A percentile compares a stretch with the other conserved stretches of the same genome.
Evolutionary conservation across 2,797 vertebrate genomes (phyloP).

Genomic region (Microchirus variegatus): DNA sequence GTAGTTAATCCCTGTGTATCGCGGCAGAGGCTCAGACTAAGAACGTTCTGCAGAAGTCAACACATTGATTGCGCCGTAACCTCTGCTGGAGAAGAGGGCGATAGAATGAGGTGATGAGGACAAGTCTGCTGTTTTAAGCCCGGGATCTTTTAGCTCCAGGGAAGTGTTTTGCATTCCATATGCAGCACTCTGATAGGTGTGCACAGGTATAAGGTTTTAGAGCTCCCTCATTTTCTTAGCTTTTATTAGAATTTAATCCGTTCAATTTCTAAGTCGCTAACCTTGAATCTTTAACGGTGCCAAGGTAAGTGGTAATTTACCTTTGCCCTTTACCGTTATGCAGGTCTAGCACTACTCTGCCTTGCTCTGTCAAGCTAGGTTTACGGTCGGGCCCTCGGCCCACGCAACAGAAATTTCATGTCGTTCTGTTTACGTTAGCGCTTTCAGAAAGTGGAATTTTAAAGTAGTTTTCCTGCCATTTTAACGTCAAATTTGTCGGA

Average conservation of each 20-base stretch:
- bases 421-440: no score
- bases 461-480: no score
- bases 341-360: no score
- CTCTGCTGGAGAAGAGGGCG: constrained; percentile 25
- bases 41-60: constrained; percentile 25
- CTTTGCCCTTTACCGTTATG: not conserved
- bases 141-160: constrained; percentile 10
- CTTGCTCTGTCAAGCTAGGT: no score
- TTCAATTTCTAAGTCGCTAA: not conserved
- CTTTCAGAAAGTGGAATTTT: no score
- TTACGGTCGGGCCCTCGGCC: no score
- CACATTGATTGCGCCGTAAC: constrained; percentile 41
- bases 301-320: not conserved
- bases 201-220: not conserved
- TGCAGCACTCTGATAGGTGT: not conserved
- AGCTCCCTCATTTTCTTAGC: not conserved
- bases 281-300: not conserved
- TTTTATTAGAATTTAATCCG: not conserved
- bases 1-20: constrained; percentile 66
- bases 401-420: no score
- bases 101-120: constrained; percentile 29
- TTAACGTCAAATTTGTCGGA: no score
- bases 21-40: no score
- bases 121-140: constrained; percentile 8
- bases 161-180: not conserved